phyloP scores from a whole-genome alignment of 1,140 invertebrate genomes.

The Drosophila nigromelanica region DNA sequence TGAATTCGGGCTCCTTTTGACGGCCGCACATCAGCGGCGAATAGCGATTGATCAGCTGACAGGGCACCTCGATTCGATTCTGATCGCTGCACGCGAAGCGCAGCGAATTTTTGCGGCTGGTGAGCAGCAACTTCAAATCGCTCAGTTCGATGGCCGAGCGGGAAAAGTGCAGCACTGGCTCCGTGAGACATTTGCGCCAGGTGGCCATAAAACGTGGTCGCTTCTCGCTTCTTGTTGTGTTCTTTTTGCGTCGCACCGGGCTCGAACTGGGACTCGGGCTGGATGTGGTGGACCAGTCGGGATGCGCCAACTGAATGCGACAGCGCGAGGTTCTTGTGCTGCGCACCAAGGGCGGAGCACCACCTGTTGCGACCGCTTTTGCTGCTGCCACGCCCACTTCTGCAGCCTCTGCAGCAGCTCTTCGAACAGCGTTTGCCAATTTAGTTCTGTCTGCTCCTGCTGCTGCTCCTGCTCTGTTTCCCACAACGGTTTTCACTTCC shows the following conservation, averaged over 20 bases:
- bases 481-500: too few species aligned
- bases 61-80: slow-evolving; percentile 29
- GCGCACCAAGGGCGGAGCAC: slow-evolving; percentile 7
- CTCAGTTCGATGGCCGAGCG: not conserved
- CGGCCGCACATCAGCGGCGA: slow-evolving; percentile 15
- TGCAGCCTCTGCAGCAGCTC: not conserved
- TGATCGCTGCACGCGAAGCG: slow-evolving; percentile 45
- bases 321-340: slow-evolving; percentile 35
- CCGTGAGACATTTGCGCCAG: not conserved
- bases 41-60: slow-evolving; percentile 27
- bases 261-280: not conserved
- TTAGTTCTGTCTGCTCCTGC: not conserved
- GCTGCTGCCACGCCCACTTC: too few species aligned
- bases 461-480: not conserved
- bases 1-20: slow-evolving; percentile 11
- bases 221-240: not conserved
- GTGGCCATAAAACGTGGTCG: not conserved
- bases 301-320: slow-evolving; percentile 41
- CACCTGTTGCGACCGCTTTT: too few species aligned
- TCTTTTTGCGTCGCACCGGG: not conserved
- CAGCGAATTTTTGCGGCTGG: not conserved
- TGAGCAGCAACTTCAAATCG: not conserved
- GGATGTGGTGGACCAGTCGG: not conserved
- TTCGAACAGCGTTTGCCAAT: not conserved
- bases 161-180: not conserved